Percentiles rank a stretch among this genome's conserved stretches.
phyloP scores from a whole-genome alignment of 2,797 vertebrate species.

The Gymnopithys bicolor region DNA sequence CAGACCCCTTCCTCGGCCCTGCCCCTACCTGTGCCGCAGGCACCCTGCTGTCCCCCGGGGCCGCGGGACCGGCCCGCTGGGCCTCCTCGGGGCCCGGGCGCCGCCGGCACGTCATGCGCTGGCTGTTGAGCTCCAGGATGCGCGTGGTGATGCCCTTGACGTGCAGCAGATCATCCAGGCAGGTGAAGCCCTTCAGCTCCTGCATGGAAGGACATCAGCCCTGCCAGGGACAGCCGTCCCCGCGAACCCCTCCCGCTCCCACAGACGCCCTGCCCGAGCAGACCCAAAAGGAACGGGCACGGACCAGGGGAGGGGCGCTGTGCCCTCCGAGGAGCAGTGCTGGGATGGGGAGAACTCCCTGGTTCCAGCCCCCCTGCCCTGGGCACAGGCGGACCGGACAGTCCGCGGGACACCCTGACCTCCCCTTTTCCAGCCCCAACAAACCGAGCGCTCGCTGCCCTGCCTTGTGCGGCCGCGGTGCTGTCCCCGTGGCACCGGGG shows the following conservation, averaged over 20 bases:
- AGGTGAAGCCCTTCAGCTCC: conserved; percentile 71
- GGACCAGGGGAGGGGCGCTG: neutral
- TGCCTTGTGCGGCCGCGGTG: neutral
- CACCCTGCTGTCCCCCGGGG: neutral
- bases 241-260: neutral
- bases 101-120: conserved; percentile 46
- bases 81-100: neutral
- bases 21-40: neutral
- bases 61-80: neutral
- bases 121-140: conserved; percentile 69
- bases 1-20: neutral
- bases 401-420: too few relatives aligned
- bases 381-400: accelerated
- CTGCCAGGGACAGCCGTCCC: neutral
- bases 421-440: neutral
- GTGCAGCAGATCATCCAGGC: conserved; percentile 56
- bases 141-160: conserved; percentile 72
- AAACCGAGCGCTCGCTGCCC: neutral
- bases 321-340: neutral
- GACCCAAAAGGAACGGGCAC: neutral
- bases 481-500: neutral
- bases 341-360: neutral
- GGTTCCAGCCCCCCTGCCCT: neutral
- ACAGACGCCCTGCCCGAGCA: neutral
- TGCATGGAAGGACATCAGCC: neutral